Conservation (phyloP, 2,113 vertebrate species). For the Cheirogaleus medius region DNA sequence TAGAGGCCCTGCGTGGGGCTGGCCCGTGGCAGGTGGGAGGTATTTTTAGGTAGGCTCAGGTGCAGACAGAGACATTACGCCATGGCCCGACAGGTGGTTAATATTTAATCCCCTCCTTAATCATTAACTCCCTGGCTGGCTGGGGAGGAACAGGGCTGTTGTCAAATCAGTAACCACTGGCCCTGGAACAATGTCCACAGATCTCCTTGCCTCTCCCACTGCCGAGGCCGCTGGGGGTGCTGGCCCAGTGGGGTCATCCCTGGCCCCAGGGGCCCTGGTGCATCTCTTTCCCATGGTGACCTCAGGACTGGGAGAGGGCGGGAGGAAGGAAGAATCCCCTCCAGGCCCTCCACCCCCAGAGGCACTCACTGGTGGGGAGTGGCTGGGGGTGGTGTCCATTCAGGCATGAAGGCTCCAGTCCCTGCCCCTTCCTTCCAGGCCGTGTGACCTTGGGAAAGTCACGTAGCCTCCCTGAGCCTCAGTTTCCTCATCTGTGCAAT, state of each 20-base stretch:
- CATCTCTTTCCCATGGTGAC: background rate
- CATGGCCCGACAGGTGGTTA: slow-evolving; percentile 75
- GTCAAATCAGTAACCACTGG: slow-evolving; percentile 74
- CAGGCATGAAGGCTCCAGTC: background rate
- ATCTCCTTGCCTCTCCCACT: background rate
- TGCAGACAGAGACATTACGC: slow-evolving; percentile 68
- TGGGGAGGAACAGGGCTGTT: slow-evolving; percentile 25
- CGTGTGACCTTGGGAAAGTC: background rate
- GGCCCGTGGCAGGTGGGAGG: slow-evolving; percentile 45
- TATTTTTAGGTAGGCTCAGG: slow-evolving; percentile 78
- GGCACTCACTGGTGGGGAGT: background rate
- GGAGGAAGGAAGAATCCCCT: background rate
- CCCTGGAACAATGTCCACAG: slow-evolving; percentile 62
- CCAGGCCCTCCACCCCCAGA: background rate
- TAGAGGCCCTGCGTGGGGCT: background rate
- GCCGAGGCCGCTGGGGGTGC: background rate
- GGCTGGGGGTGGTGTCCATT: background rate
- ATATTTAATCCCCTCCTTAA: slow-evolving; percentile 79
- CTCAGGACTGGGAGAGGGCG: background rate
- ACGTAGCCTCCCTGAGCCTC: background rate
- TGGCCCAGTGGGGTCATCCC: background rate
- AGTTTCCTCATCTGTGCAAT: slow-evolving; percentile 17
- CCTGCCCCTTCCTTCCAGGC: background rate
- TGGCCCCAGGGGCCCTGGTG: background rate
- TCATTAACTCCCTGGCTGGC: slow-evolving; percentile 71